phyloP scores from a whole-genome alignment of 2,888 invertebrate species.

The Metalampra italica region DNA sequence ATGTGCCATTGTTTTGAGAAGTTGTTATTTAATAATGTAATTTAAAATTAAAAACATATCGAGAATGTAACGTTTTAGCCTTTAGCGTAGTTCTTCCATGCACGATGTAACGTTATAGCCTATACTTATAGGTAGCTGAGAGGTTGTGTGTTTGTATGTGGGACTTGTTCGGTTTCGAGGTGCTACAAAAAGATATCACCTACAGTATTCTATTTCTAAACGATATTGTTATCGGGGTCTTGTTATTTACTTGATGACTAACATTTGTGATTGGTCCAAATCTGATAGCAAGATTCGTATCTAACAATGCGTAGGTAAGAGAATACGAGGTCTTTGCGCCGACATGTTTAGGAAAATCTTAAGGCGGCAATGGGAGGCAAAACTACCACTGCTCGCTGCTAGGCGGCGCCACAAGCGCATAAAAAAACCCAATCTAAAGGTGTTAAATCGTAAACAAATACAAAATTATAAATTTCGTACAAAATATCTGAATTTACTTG shows the following conservation, averaged over 20 bases:
- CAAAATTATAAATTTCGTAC: too few species aligned
- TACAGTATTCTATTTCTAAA: background rate
- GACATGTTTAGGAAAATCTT: too few species aligned
- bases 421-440: too few species aligned
- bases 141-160: conserved; percentile 45
- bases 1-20: conserved; percentile 68
- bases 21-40: conserved; percentile 63
- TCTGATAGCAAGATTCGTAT: too few species aligned
- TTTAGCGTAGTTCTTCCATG: conserved; percentile 76
- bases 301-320: too few species aligned
- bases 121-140: conserved; percentile 32
- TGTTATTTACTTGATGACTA: background rate
- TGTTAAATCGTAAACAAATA: too few species aligned
- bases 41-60: conserved; percentile 69
- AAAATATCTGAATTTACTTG: too few species aligned
- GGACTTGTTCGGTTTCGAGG: conserved; percentile 31
- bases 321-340: too few species aligned
- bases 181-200: conserved; percentile 10
- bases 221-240: background rate
- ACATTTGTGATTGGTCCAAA: too few species aligned
- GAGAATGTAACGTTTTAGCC: conserved; percentile 72
- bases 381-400: too few species aligned
- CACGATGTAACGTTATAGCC: conserved; percentile 37
- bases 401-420: too few species aligned
- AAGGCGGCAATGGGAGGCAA: too few species aligned